These are phyloP conservation scores for Epinephelus fuscoguttatus DNA, from an alignment of 2,113 vertebrate genomes.

Conservation along the genomic window DNA sequence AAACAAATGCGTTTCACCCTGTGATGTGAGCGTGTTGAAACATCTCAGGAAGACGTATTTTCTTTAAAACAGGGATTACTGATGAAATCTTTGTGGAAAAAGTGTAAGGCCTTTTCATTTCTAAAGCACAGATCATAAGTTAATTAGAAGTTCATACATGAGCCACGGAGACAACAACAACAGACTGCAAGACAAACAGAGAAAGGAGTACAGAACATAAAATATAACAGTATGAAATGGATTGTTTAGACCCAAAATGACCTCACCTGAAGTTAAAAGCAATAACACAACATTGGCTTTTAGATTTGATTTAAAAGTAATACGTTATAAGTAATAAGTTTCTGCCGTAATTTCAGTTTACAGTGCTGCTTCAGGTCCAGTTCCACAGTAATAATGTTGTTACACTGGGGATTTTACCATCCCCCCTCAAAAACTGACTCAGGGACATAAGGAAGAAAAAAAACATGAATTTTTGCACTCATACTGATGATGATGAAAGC, in stretches of 20 bases:
- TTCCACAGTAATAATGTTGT: background rate
- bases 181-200: background rate
- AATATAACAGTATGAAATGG: background rate
- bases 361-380: background rate
- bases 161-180: background rate
- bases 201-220: background rate
- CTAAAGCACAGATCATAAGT: background rate
- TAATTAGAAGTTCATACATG: background rate
- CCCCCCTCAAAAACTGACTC: background rate
- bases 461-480: background rate
- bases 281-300: background rate
- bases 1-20: background rate
- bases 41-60: background rate
- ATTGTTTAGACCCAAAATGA: background rate
- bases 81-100: background rate
- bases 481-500: slow-evolving; percentile 24
- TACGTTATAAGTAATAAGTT: background rate
- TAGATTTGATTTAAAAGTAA: background rate
- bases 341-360: background rate
- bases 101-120: background rate
- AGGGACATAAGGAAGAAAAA: background rate
- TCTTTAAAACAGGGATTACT: background rate
- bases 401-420: background rate
- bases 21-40: background rate
- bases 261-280: background rate